These are phyloP conservation scores for Arothron firmamentum DNA, from an alignment of 2,113 vertebrate species.

Conservation along the genomic window DNA sequence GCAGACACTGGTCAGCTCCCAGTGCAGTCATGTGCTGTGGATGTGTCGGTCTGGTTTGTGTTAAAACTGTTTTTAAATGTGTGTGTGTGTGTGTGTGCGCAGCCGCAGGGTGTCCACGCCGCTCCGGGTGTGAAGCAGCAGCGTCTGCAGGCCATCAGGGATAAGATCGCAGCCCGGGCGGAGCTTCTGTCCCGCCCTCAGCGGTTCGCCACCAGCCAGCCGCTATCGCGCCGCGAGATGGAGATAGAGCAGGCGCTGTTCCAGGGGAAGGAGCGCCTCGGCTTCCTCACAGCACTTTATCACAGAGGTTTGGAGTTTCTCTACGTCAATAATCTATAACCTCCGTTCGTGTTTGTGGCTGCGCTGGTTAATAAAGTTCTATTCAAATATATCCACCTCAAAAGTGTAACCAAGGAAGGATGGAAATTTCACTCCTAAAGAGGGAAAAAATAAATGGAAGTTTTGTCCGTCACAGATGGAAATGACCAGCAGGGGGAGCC, in stretches of 20 bases:
- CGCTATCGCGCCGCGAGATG: conserved; percentile 89
- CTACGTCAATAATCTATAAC: too few relatives aligned
- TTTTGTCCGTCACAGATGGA: conserved; percentile 51
- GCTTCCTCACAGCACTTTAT: conserved; percentile 88
- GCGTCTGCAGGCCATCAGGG: conserved; percentile 82
- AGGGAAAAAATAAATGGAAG: too few relatives aligned
- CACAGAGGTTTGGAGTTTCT: conserved; percentile 77
- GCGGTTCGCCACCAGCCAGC: conserved; percentile 85
- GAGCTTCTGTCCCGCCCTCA: conserved; percentile 85
- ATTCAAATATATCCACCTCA: too few relatives aligned
- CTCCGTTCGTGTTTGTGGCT: too few relatives aligned
- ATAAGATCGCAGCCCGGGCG: conserved; percentile 82
- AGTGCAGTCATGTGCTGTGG: too few relatives aligned
- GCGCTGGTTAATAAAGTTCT: background rate
- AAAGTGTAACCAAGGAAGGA: too few relatives aligned
- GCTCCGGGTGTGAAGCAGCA: conserved; percentile 81
- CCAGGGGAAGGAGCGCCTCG: conserved; percentile 83
- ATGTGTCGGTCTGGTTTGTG: too few relatives aligned
- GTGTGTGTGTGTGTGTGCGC: background rate
- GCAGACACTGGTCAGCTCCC: too few relatives aligned
- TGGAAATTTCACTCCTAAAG: too few relatives aligned
- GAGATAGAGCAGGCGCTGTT: conserved; percentile 93
- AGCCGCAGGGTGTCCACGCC: conserved; percentile 79
- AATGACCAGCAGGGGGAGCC: conserved; percentile 56
- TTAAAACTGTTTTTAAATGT: too few relatives aligned